Conservation (phyloP, 53 echinoderm and acorn worm species). For the Holothuria leucospilota region DNA sequence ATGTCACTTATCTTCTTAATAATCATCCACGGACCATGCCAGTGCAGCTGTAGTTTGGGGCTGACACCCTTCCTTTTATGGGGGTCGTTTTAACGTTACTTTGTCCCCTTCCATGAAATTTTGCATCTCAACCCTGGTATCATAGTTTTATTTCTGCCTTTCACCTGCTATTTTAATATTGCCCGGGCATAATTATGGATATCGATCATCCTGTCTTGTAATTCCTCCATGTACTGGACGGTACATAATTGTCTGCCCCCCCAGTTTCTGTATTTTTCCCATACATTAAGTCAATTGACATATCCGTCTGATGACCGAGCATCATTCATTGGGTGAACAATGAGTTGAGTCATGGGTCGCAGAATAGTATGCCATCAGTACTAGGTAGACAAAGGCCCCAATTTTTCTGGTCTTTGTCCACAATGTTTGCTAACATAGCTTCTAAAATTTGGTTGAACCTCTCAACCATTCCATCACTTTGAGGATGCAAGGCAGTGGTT, state of each 20-base stretch:
- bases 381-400: constrained; percentile 9
- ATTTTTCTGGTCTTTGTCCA: constrained; percentile 25
- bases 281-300: constrained; percentile 19
- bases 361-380: constrained; percentile 46
- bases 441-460: constrained; percentile 37
- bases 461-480: constrained; percentile 16
- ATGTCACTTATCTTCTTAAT: constrained; percentile 26
- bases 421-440: constrained; percentile 40
- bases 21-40: neutral
- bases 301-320: constrained; percentile 2
- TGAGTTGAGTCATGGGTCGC: constrained; percentile 19
- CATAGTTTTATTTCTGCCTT: constrained; percentile 15
- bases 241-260: neutral
- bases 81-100: no score
- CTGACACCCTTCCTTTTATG: no score
- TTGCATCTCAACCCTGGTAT: no score
- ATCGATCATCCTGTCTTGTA: neutral
- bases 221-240: neutral
- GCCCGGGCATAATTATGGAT: constrained; percentile 2
- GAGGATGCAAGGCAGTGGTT: no score
- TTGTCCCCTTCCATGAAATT: no score
- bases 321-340: constrained; percentile 41
- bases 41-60: no score
- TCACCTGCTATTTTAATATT: constrained; percentile 17
- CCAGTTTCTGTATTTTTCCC: neutral